phyloP scores from a whole-genome alignment of 2,797 vertebrate genomes.

The Pristis pectinata region DNA sequence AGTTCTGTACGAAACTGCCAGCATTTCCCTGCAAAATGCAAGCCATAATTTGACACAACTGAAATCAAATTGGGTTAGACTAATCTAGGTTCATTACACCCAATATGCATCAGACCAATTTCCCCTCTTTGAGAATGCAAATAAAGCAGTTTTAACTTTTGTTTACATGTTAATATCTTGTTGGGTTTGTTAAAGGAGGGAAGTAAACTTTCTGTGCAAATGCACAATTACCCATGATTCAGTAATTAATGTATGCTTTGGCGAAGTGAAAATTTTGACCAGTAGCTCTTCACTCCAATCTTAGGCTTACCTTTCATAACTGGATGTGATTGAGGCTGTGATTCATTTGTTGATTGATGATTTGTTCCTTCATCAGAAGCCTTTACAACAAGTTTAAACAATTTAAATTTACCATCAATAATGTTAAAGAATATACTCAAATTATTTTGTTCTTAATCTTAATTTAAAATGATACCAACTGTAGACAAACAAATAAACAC shows the following conservation, averaged over 20 bases:
- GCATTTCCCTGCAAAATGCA: neutral
- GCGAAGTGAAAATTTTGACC: neutral
- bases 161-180: neutral
- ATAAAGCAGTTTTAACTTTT: neutral
- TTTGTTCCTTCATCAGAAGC: neutral
- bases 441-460: neutral
- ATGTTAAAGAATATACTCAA: neutral
- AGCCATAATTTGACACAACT: no score
- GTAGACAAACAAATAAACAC: neutral
- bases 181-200: neutral
- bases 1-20: neutral
- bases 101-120: neutral
- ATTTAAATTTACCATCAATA: neutral
- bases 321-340: neutral
- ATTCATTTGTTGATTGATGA: neutral
- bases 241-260: neutral
- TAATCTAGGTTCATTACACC: neutral
- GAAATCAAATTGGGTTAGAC: no score
- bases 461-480: neutral
- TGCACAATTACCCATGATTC: neutral
- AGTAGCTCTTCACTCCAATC: neutral
- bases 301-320: conserved; percentile 24
- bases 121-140: neutral
- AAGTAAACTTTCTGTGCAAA: neutral
- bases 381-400: neutral